phyloP scores from a whole-genome alignment of 2,888 invertebrate species.

The Agonum fuliginosum region DNA sequence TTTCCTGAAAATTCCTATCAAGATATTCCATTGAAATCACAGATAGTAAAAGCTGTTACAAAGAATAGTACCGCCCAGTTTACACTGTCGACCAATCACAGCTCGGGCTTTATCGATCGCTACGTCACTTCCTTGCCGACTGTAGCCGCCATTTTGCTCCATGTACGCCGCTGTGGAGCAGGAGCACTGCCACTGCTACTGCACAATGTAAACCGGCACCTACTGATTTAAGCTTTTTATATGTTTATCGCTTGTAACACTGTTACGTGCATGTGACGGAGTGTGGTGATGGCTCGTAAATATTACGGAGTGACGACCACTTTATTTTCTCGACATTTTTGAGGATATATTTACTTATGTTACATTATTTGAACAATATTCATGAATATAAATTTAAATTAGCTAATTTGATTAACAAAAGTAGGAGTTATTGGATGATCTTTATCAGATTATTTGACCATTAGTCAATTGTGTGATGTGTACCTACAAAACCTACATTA shows the following conservation, averaged over 20 bases:
- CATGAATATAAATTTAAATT: background rate
- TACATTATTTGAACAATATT: background rate
- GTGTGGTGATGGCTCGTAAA: background rate
- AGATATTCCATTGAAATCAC: conserved; percentile 68
- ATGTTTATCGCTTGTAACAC: conserved; percentile 28
- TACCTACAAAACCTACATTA: too few relatives aligned
- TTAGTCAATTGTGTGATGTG: too few relatives aligned
- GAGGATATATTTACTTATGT: background rate
- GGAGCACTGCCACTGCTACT: background rate
- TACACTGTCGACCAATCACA: conserved; percentile 70
- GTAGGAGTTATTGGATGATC: too few relatives aligned
- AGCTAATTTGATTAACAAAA: too few relatives aligned
- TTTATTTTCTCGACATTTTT: background rate
- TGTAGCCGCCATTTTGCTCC: conserved; percentile 71
- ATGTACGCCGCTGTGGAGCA: conserved; percentile 58
- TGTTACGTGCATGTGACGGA: background rate
- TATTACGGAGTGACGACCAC: background rate
- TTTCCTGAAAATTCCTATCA: conserved; percentile 64
- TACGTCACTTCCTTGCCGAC: conserved; percentile 71
- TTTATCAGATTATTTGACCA: too few relatives aligned
- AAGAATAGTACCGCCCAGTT: conserved; percentile 68
- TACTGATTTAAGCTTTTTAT: conserved; percentile 40
- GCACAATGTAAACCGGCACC: conserved; percentile 38
- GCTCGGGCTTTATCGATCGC: conserved; percentile 72
- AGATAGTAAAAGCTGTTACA: conserved; percentile 69